A percentile compares a stretch with the other conserved stretches of the same genome.
These are phyloP conservation scores for Drosophila buzzatii DNA, from an alignment of 2,888 invertebrate genomes.

Conservation along the genomic window DNA sequence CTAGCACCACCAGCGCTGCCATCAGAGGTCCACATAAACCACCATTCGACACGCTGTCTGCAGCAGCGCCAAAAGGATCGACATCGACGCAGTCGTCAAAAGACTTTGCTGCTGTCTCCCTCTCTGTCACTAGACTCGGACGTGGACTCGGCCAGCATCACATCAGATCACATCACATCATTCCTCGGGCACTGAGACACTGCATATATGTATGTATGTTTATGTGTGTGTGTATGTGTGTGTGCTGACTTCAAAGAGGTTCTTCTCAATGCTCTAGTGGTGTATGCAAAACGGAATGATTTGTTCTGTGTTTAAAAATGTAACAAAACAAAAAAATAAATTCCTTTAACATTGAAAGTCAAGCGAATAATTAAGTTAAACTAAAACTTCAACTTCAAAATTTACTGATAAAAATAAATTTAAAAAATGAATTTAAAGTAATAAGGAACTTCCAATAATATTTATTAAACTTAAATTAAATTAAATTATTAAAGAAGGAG, in stretches of 20 bases:
- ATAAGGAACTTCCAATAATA: too few relatives aligned
- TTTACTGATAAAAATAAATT: too few relatives aligned
- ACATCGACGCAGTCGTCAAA: constrained; percentile 66
- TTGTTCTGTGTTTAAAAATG: constrained; percentile 18
- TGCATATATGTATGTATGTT: neutral
- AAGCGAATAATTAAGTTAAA: neutral
- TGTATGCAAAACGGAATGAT: constrained; percentile 35
- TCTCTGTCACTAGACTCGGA: constrained; percentile 44
- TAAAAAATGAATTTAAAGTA: too few relatives aligned
- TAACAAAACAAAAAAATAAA: constrained; percentile 1
- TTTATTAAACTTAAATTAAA: too few relatives aligned
- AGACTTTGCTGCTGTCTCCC: constrained; percentile 46
- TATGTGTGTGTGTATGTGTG: constrained; percentile 10
- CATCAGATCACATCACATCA: constrained; percentile 61
- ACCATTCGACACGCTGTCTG: constrained; percentile 81
- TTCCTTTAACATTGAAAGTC: neutral
- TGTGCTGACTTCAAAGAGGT: constrained; percentile 68
- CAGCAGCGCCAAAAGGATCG: constrained; percentile 71
- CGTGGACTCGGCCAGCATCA: constrained; percentile 34
- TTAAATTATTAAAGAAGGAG: too few relatives aligned
- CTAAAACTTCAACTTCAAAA: too few relatives aligned
- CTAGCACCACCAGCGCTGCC: constrained; percentile 14
- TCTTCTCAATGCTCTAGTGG: constrained; percentile 60
- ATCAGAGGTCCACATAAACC: constrained; percentile 37
- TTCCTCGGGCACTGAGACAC: constrained; percentile 64